Evolutionary conservation across 2,113 vertebrate genomes (phyloP), one percentile per base, ranked within the genome.

Genomic region (Procavia capensis): DNA sequence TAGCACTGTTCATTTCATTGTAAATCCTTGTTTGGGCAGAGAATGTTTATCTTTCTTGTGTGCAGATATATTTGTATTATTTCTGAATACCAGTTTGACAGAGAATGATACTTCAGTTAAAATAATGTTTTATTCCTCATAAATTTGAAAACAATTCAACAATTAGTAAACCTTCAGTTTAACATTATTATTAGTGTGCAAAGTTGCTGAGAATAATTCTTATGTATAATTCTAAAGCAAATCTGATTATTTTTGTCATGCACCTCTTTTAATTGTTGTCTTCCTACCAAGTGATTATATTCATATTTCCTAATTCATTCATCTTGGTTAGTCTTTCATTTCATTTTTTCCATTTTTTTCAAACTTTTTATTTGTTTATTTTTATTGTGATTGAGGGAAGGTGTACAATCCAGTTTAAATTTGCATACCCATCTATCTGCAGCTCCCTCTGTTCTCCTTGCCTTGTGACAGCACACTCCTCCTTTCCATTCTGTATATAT

Each of bases 1-100:
- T 4, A 2, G 9, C 29, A 13, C 29, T 92, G 16, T 27, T 43
- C 50, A 8, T 50, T 72, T 2, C 19, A 54, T 39, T 81, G 50
- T 50, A 43, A 70, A 41, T 82, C 36, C 45, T 63, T 31, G 6
- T 31, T 87, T 54, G 45, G 27, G 6, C 27, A 5, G 11, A 24
- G 9, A 1, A 24, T 41, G 57, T 72, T 63, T 63, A 29, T 87
- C 1, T 57, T 72, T 88, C 25, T 68, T 9, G 13, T 27, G 1
- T 45, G 45, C 3, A 88, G 68, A 88, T 24, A 34, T 59, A 5
- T 45, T 41, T 25, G 5, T 14, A 19, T 17, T 16, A 4, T 93
- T 91, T 74, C 54, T 81, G 78, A 86, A 93, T 81, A 5, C 34
- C 72, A 25, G 5, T 84, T 82, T 95, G 66, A 72, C 27, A 61